These are phyloP conservation scores for Merops nubicus DNA, from an alignment of 2,113 vertebrate genomes.

Conservation along the genomic window DNA sequence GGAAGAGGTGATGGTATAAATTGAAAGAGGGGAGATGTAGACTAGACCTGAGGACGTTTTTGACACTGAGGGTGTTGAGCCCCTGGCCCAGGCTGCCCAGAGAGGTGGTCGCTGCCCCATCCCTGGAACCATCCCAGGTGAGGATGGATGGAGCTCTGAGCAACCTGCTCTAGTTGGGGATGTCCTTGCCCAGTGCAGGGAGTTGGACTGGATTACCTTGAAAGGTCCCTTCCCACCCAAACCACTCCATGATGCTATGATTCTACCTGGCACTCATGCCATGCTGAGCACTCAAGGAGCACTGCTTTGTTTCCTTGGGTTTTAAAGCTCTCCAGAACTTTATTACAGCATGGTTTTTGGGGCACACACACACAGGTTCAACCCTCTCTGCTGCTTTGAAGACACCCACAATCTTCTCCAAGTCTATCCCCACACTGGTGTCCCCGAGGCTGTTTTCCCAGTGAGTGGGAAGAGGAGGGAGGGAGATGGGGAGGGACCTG, in stretches of 20 bases:
- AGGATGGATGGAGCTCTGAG: background rate
- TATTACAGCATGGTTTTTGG: background rate
- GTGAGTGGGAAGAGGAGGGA: background rate
- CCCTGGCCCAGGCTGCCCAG: background rate
- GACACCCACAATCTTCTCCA: background rate
- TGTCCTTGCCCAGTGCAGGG: background rate
- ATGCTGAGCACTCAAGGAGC: fast-evolving
- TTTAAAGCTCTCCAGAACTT: background rate
- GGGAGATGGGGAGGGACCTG: background rate
- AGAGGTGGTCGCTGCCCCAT: background rate
- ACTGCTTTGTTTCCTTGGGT: background rate
- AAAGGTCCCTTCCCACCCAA: background rate
- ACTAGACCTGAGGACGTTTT: background rate
- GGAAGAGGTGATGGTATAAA: background rate
- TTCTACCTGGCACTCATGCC: background rate
- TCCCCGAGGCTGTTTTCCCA: background rate
- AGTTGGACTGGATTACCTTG: background rate
- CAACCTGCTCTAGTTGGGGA: background rate
- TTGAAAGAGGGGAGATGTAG: background rate
- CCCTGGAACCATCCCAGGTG: background rate
- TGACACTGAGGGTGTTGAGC: background rate
- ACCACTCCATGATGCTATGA: background rate
- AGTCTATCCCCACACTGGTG: background rate
- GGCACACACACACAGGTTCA: background rate
- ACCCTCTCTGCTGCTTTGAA: background rate